Conservation (phyloP, 1,140 invertebrate species). For the Aricia agestis region DNA sequence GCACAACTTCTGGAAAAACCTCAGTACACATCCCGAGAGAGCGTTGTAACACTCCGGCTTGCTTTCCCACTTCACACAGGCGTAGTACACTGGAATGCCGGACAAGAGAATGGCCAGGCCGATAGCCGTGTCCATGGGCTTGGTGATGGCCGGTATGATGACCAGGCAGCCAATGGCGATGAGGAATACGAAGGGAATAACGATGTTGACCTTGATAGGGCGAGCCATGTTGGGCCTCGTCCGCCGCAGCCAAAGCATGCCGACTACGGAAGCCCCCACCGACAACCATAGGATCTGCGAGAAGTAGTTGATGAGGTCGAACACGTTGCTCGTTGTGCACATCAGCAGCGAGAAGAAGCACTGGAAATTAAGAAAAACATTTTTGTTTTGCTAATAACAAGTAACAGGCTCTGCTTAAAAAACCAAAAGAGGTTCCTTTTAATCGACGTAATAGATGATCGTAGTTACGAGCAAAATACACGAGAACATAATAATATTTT, state of each 20-base stretch:
- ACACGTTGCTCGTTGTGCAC: constrained; percentile 83
- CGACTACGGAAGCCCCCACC: constrained; percentile 84
- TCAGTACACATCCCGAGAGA: constrained; percentile 56
- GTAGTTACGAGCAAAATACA: too few relatives aligned
- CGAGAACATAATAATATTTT: too few relatives aligned
- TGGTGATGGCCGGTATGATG: constrained; percentile 85
- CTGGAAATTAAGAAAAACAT: constrained; percentile 70
- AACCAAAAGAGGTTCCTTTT: too few relatives aligned
- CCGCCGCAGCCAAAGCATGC: constrained; percentile 86
- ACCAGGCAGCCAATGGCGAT: constrained; percentile 90
- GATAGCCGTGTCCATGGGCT: constrained; percentile 88
- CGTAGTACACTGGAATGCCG: constrained; percentile 93
- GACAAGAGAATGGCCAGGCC: constrained; percentile 89
- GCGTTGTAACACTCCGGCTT: constrained; percentile 78
- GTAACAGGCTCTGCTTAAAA: too few relatives aligned
- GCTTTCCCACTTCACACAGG: constrained; percentile 91
- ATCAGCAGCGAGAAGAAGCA: constrained; percentile 84
- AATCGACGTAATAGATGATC: too few relatives aligned
- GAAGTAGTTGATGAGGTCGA: constrained; percentile 86
- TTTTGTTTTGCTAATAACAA: too few relatives aligned
- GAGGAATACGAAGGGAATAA: constrained; percentile 90
- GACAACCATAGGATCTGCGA: constrained; percentile 89
- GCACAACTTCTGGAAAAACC: constrained; percentile 72
- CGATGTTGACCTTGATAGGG: constrained; percentile 89
- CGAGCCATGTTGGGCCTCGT: constrained; percentile 83